phyloP scores from a whole-genome alignment of 2,888 invertebrate genomes.

The Ectemnius lituratus region DNA sequence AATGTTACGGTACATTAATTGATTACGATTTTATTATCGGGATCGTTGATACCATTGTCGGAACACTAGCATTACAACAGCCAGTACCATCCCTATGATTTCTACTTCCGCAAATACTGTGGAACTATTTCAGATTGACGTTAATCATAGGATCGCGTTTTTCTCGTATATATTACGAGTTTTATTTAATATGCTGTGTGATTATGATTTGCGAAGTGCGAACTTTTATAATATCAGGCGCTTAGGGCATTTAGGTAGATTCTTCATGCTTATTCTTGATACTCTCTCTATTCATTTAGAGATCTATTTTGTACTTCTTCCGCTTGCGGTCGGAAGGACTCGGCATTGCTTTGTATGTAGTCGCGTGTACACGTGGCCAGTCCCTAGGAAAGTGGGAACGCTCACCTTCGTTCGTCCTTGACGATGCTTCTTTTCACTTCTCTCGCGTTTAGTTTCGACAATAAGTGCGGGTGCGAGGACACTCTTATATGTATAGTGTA shows the following conservation, averaged over 20 bases:
- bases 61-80: conserved; percentile 19
- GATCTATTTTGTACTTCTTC: not conserved
- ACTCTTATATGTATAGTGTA: conserved; percentile 25
- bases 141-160: conserved; percentile 30
- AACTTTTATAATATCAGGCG: conserved; percentile 29
- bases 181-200: conserved; percentile 54
- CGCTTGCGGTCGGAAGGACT: conserved; percentile 8
- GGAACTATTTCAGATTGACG: not conserved
- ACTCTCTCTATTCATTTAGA: not conserved
- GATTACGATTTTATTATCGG: conserved; percentile 31
- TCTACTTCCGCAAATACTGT: too few species aligned
- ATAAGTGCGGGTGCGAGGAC: conserved; percentile 26
- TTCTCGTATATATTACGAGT: conserved; percentile 27
- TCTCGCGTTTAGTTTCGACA: conserved; percentile 46
- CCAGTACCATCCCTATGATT: conserved; percentile 42
- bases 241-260: conserved; percentile 29
- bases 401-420: conserved; percentile 11
- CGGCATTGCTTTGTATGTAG: conserved; percentile 7
- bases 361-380: conserved; percentile 13
- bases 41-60: conserved; percentile 36
- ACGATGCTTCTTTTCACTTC: conserved; percentile 5
- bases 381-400: not conserved
- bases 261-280: conserved; percentile 14
- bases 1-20: conserved; percentile 31
- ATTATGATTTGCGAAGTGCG: conserved; percentile 36